Evolutionary conservation across 2,113 vertebrate species (phyloP).

Genomic region (Dipodomys ordii): DNA sequence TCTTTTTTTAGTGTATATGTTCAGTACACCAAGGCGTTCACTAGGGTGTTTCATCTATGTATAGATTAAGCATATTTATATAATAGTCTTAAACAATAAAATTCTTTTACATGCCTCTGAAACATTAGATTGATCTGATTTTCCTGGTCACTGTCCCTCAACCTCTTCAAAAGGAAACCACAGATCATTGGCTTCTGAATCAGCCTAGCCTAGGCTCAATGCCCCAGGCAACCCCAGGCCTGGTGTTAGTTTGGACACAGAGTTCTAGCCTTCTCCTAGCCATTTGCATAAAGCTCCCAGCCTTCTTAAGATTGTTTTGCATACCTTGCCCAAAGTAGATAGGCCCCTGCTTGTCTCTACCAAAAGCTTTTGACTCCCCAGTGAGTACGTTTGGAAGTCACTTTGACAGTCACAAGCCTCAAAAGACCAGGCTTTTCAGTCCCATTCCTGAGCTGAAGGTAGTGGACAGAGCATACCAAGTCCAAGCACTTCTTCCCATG

Average conservation of each 20-base stretch:
- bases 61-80: too few species aligned
- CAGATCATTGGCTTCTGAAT: background rate
- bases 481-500: background rate
- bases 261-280: background rate
- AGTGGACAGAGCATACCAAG: background rate
- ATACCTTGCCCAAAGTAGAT: background rate
- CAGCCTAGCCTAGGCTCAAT: background rate
- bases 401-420: background rate
- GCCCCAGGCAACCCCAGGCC: background rate
- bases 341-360: background rate
- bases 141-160: background rate
- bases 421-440: background rate
- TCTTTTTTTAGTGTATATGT: too few species aligned
- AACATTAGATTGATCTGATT: background rate
- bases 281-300: background rate
- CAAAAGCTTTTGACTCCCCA: background rate
- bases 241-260: background rate
- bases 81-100: background rate
- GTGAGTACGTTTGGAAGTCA: slow-evolving; percentile 22
- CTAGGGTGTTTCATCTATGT: too few species aligned
- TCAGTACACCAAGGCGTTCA: too few species aligned
- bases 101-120: background rate
- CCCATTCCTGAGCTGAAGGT: background rate
- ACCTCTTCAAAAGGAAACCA: background rate
- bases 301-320: background rate